Conservation (phyloP, 2,888 invertebrate genomes). For the Danaus chrysippus region DNA sequence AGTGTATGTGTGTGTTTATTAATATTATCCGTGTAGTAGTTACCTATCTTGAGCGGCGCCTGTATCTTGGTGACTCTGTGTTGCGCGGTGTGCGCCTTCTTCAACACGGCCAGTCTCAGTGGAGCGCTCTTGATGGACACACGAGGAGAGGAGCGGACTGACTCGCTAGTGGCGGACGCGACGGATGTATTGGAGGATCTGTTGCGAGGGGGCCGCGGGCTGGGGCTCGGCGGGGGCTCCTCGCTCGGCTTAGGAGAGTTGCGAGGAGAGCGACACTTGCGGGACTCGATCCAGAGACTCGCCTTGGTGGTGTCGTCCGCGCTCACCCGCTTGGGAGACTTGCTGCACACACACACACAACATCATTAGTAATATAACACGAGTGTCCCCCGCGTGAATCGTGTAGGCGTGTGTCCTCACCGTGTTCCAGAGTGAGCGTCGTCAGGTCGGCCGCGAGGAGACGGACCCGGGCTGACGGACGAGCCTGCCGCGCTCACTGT, state of each 20-base stretch:
- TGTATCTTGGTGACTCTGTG: slow-evolving; percentile 50
- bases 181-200: background rate
- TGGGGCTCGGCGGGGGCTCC: background rate
- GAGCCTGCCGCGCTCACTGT: too few species aligned
- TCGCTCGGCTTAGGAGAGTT: background rate
- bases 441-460: too few species aligned
- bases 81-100: slow-evolving; percentile 31
- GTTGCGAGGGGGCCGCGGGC: background rate
- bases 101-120: slow-evolving; percentile 43
- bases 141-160: too few species aligned
- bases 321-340: background rate
- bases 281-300: slow-evolving; percentile 60
- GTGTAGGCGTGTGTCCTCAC: background rate
- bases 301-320: slow-evolving; percentile 48
- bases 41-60: slow-evolving; percentile 51
- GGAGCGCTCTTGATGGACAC: slow-evolving; percentile 38
- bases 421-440: too few species aligned
- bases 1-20: too few species aligned
- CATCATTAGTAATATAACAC: slow-evolving; percentile 5
- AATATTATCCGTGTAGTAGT: too few species aligned
- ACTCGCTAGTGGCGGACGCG: background rate
- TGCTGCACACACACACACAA: background rate
- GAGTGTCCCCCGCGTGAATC: slow-evolving; percentile 3
- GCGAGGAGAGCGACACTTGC: slow-evolving; percentile 41
- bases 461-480: too few species aligned